Conservation (phyloP, 2,113 vertebrate species). For the Limnothrissa miodon region DNA sequence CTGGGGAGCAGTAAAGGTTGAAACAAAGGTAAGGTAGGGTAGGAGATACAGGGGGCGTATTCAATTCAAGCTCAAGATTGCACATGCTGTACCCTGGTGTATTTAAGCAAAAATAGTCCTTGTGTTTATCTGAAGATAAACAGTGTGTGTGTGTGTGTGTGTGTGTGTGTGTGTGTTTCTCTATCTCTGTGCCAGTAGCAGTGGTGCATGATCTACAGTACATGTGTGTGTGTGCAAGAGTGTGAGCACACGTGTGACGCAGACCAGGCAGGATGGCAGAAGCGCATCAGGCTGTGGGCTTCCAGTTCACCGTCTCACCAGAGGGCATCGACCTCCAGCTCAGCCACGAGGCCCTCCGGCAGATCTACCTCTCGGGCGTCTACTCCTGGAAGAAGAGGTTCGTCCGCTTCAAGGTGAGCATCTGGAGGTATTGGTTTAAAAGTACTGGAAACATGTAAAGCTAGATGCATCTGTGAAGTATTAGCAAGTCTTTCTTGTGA, state of each 20-base stretch:
- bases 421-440: too few species aligned
- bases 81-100: too few species aligned
- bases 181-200: background rate
- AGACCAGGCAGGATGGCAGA: constrained; percentile 80
- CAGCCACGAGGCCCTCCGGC: constrained; percentile 84
- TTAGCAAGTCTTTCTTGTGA: too few species aligned
- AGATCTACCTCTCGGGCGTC: constrained; percentile 81
- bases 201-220: background rate
- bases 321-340: constrained; percentile 87
- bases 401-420: constrained; percentile 79
- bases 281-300: constrained; percentile 95
- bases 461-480: too few species aligned
- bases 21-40: too few species aligned
- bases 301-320: constrained; percentile 93
- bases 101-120: background rate
- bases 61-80: too few species aligned
- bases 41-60: too few species aligned
- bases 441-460: too few species aligned
- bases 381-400: constrained; percentile 89
- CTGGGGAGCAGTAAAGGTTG: too few species aligned
- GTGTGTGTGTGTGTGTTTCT: background rate
- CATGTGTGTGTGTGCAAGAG: background rate
- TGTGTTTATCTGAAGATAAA: background rate
- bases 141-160: background rate
- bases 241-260: background rate